These are phyloP conservation scores for Mythimna pallens DNA, from an alignment of 2,888 invertebrate genomes.

Conservation along the genomic window DNA sequence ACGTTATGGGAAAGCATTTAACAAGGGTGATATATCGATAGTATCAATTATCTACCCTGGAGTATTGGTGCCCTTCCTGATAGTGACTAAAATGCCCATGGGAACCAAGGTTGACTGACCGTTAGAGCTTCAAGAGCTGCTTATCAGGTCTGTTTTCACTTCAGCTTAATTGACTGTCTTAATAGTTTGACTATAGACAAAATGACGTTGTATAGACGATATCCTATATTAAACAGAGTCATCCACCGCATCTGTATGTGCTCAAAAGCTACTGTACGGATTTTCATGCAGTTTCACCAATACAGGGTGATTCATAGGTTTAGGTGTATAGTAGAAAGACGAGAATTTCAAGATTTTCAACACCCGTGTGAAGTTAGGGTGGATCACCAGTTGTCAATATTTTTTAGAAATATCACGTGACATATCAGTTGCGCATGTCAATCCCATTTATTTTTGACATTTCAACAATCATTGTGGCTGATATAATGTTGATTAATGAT, in stretches of 20 bases:
- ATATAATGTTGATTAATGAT: neutral
- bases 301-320: too few species aligned
- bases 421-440: too few species aligned
- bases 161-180: conserved; percentile 15
- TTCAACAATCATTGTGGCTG: neutral
- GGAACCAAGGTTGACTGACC: conserved; percentile 67
- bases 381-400: too few species aligned
- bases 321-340: too few species aligned
- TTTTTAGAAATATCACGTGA: too few species aligned
- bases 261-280: too few species aligned
- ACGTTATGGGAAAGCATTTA: conserved; percentile 85
- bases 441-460: neutral
- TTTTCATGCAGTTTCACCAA: too few species aligned
- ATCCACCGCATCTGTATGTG: too few species aligned
- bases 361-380: too few species aligned
- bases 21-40: conserved; percentile 86
- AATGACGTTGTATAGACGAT: too few species aligned
- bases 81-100: conserved; percentile 72
- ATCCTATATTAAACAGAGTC: too few species aligned
- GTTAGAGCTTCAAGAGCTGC: conserved; percentile 44
- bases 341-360: too few species aligned
- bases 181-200: neutral
- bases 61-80: conserved; percentile 74
- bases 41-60: conserved; percentile 83
- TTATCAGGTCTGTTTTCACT: conserved; percentile 47